Percentiles rank a stretch among this genome's conserved stretches.
Evolutionary conservation across 2,888 invertebrate species (phyloP).

Genomic region (Meandrusa payeni): DNA sequence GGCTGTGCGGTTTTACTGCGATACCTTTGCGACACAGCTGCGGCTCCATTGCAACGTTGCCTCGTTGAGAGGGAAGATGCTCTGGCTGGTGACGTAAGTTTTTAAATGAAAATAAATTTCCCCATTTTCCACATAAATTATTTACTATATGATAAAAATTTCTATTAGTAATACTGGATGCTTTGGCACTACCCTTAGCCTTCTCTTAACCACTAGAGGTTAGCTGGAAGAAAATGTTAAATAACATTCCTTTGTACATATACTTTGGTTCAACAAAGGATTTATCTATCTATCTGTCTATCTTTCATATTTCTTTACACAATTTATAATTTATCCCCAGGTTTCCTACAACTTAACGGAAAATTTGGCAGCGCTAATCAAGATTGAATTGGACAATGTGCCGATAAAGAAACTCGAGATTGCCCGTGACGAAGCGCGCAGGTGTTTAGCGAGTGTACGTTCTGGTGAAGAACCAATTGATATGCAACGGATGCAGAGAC

Average conservation of each 20-base stretch:
- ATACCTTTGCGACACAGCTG: conserved; percentile 92
- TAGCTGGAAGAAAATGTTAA: too few species aligned
- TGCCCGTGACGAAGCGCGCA: conserved; percentile 81
- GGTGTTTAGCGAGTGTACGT: conserved; percentile 44
- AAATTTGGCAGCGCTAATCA: conserved; percentile 86
- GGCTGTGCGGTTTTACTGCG: conserved; percentile 86
- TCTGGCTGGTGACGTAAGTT: conserved; percentile 86
- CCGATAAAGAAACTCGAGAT: conserved; percentile 83
- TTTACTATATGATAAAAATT: too few species aligned
- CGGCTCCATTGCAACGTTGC: conserved; percentile 90
- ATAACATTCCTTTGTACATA: too few species aligned
- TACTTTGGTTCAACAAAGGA: too few species aligned
- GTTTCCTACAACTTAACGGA: conserved; percentile 85
- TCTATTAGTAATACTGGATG: too few species aligned
- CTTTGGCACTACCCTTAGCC: too few species aligned
- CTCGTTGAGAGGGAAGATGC: conserved; percentile 92
- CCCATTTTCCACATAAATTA: too few species aligned
- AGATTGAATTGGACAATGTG: conserved; percentile 88
- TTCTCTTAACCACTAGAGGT: too few species aligned
- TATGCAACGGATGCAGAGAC: conserved; percentile 86
- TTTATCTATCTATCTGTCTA: too few species aligned
- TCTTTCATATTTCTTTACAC: too few species aligned
- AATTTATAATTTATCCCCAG: conserved; percentile 51
- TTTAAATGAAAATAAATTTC: neutral
- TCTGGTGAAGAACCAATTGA: conserved; percentile 81